phyloP scores from a whole-genome alignment of 2,113 vertebrate species.

The Elephantulus edwardii region DNA sequence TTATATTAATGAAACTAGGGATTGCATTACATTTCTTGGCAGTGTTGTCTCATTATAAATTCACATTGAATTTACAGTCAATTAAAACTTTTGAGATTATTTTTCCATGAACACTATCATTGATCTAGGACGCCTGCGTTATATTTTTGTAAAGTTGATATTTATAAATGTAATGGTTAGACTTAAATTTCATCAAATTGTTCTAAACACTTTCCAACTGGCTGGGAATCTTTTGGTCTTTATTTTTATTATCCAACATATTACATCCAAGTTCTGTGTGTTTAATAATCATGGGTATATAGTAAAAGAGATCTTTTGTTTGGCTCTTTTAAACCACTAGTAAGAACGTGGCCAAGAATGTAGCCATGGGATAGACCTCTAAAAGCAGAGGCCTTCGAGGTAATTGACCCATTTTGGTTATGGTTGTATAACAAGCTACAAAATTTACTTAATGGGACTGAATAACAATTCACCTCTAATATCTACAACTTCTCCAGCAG shows the following conservation, averaged over 20 bases:
- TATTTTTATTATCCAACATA: constrained; percentile 30
- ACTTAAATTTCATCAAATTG: constrained; percentile 42
- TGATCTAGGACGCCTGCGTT: not conserved
- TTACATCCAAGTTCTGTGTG: not conserved
- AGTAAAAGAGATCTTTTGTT: not conserved
- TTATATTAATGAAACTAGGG: constrained; percentile 47
- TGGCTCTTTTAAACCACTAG: constrained; percentile 9
- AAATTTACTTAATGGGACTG: constrained; percentile 35
- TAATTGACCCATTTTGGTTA: constrained; percentile 30
- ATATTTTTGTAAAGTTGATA: not conserved
- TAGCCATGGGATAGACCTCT: not conserved
- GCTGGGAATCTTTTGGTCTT: constrained; percentile 24
- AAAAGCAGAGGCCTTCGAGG: not conserved
- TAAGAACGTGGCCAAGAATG: not conserved
- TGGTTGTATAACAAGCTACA: constrained; percentile 17
- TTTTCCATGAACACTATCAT: constrained; percentile 21
- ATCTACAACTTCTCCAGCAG: constrained; percentile 1
- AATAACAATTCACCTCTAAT: constrained; percentile 13
- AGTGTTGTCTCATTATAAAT: constrained; percentile 24
- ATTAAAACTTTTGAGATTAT: constrained; percentile 49
- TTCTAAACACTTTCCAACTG: constrained; percentile 24
- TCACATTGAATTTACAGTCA: constrained; percentile 31
- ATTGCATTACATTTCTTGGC: constrained; percentile 34
- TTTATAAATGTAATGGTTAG: not conserved
- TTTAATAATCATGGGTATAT: not conserved